Evolutionary conservation across 64 coral and sea anemone species (phyloP).

Genomic region (Trachythela sp.): DNA sequence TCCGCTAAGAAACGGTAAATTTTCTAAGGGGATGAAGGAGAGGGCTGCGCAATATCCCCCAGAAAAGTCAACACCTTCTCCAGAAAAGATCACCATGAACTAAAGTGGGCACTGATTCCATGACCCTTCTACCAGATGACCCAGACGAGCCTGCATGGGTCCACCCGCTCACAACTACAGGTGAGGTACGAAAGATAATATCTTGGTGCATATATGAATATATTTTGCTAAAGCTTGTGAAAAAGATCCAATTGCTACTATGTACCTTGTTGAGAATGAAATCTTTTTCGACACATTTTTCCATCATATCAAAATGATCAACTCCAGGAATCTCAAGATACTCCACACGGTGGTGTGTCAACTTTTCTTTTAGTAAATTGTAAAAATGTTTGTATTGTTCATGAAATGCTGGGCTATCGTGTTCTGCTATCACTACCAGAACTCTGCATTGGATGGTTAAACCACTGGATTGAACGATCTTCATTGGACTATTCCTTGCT

Average conservation of each 20-base stretch:
- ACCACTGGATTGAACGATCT: background rate
- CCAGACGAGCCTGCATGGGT: too few species aligned
- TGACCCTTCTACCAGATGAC: too few species aligned
- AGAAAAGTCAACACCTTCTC: too few species aligned
- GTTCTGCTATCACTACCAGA: background rate
- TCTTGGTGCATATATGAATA: too few species aligned
- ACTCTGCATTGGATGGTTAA: background rate
- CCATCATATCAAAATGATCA: background rate
- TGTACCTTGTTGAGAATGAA: background rate
- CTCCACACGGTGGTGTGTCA: background rate
- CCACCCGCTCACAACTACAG: too few species aligned
- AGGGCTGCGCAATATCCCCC: too few species aligned
- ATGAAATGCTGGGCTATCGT: background rate
- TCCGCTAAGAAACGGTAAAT: too few species aligned
- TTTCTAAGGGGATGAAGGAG: too few species aligned
- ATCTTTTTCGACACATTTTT: background rate
- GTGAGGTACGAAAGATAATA: too few species aligned
- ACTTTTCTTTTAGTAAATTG: background rate
- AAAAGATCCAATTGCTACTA: background rate
- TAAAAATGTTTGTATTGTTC: background rate
- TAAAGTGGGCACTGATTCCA: too few species aligned
- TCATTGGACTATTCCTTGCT: background rate
- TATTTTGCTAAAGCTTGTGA: too few species aligned
- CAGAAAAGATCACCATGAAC: too few species aligned
- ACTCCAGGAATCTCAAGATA: background rate